Conservation (phyloP, 2,797 vertebrate species). For the Eurystomus glaucurus region DNA sequence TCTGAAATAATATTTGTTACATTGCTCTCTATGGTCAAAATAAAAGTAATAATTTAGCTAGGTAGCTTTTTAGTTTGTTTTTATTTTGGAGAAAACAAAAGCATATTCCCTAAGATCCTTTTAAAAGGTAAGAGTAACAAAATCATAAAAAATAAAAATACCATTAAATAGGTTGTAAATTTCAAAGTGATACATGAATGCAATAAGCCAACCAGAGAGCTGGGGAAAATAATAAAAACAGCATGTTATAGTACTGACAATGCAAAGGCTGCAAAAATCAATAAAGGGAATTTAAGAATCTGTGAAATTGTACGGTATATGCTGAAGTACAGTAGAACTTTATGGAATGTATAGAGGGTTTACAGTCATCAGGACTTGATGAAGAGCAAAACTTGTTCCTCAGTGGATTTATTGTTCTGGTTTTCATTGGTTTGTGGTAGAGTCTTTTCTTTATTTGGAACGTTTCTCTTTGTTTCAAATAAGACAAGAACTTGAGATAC, state of each 20-base stretch:
- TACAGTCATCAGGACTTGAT: slow-evolving; percentile 23
- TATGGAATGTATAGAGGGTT: not conserved
- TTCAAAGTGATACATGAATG: slow-evolving; percentile 76
- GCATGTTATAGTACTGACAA: not conserved
- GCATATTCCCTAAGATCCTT: slow-evolving; percentile 75
- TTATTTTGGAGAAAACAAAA: slow-evolving; percentile 68
- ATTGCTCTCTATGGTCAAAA: slow-evolving; percentile 69
- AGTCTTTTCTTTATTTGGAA: not conserved
- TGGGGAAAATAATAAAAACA: slow-evolving; percentile 74
- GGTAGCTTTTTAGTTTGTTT: slow-evolving; percentile 45
- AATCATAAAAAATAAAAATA: slow-evolving; percentile 80
- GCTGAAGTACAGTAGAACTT: slow-evolving; percentile 34
- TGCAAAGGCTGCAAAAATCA: slow-evolving; percentile 29
- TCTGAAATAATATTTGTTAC: slow-evolving; percentile 74
- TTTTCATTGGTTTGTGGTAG: not conserved
- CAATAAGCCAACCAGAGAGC: slow-evolving; percentile 61
- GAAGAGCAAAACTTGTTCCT: slow-evolving; percentile 8
- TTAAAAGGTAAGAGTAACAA: slow-evolving; percentile 68
- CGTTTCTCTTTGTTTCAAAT: slow-evolving; percentile 4
- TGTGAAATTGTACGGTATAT: not conserved
- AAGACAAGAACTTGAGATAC: slow-evolving; percentile 10
- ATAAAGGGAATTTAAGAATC: not conserved
- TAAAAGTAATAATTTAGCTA: slow-evolving; percentile 71
- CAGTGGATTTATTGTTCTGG: not conserved
- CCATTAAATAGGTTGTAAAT: slow-evolving; percentile 80